A percentile compares a stretch with the other conserved stretches of the same genome.
Evolutionary conservation across 2,113 vertebrate genomes (phyloP).

Genomic region (Rhinopomastus cyanomelas): DNA sequence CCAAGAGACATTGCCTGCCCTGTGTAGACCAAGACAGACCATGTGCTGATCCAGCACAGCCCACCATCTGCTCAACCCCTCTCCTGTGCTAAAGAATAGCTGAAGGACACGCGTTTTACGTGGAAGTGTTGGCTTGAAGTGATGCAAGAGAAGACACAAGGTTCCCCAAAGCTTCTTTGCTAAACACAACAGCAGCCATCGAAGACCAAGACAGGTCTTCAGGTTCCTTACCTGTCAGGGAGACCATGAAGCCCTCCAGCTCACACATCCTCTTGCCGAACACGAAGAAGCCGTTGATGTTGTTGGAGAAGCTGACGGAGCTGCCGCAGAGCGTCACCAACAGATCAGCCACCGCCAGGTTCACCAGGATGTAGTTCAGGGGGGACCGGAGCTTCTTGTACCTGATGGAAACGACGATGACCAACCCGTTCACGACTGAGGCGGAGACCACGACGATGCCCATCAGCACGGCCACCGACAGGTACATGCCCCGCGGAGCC

Average conservation of each 20-base stretch:
- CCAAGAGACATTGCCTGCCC: neutral
- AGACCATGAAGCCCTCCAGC: slow-evolving; percentile 75
- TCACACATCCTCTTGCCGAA: neutral
- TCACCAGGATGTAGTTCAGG: slow-evolving; percentile 71
- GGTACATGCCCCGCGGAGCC: slow-evolving; percentile 13
- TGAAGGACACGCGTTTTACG: fast-evolving
- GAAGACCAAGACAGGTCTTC: fast-evolving
- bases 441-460: slow-evolving; percentile 10
- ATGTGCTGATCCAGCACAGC: neutral
- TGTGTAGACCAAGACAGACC: fast-evolving
- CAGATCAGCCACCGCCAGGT: slow-evolving; percentile 64
- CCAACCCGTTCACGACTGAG: slow-evolving; percentile 29
- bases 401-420: slow-evolving; percentile 51
- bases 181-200: fast-evolving
- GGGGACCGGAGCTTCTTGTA: slow-evolving; percentile 56
- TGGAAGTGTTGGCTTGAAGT: fast-evolving
- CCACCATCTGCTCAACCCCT: neutral
- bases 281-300: slow-evolving; percentile 56
- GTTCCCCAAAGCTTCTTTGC: neutral
- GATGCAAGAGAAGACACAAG: neutral
- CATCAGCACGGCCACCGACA: slow-evolving; percentile 52
- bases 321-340: slow-evolving; percentile 69
- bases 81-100: fast-evolving
- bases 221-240: slow-evolving; percentile 58
- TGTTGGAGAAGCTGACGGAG: slow-evolving; percentile 70